These are phyloP conservation scores for Camponotus vicinus DNA, from an alignment of 1,140 invertebrate genomes.

Conservation along the genomic window DNA sequence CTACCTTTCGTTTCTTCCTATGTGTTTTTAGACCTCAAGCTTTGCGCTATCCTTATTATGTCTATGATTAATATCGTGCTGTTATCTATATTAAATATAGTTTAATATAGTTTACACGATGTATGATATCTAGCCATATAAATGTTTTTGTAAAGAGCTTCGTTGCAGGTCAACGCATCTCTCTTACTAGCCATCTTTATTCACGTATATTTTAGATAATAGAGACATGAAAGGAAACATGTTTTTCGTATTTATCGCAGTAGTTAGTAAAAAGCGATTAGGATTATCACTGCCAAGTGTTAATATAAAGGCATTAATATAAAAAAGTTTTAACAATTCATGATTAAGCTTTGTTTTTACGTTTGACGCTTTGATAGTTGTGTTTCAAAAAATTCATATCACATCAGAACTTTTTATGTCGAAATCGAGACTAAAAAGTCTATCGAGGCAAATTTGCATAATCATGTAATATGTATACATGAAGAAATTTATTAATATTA, in stretches of 20 bases:
- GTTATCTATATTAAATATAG: not conserved
- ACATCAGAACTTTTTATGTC: not conserved
- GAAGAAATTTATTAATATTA: too few species aligned
- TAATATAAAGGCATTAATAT: slow-evolving; percentile 67
- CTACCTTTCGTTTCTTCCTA: too few species aligned
- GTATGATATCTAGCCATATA: not conserved
- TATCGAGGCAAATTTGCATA: not conserved
- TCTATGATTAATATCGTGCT: not conserved
- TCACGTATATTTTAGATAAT: slow-evolving; percentile 61
- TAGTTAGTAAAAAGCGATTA: slow-evolving; percentile 61
- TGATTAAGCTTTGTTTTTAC: not conserved
- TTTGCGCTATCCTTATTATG: not conserved
- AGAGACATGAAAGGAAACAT: slow-evolving; percentile 17
- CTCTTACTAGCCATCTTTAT: slow-evolving; percentile 36
- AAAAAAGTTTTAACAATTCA: slow-evolving; percentile 54
- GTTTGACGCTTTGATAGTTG: not conserved
- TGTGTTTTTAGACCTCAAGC: not conserved
- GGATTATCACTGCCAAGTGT: slow-evolving; percentile 74
- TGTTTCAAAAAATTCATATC: not conserved
- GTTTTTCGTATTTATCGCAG: slow-evolving; percentile 56
- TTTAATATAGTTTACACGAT: slow-evolving; percentile 42
- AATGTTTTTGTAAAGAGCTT: slow-evolving; percentile 45
- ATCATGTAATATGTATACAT: too few species aligned
- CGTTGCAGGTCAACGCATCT: slow-evolving; percentile 71
- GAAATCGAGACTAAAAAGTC: slow-evolving; percentile 1